Evolutionary conservation across 2,797 vertebrate species (phyloP).

Genomic region (Rhyacichthys aspro): DNA sequence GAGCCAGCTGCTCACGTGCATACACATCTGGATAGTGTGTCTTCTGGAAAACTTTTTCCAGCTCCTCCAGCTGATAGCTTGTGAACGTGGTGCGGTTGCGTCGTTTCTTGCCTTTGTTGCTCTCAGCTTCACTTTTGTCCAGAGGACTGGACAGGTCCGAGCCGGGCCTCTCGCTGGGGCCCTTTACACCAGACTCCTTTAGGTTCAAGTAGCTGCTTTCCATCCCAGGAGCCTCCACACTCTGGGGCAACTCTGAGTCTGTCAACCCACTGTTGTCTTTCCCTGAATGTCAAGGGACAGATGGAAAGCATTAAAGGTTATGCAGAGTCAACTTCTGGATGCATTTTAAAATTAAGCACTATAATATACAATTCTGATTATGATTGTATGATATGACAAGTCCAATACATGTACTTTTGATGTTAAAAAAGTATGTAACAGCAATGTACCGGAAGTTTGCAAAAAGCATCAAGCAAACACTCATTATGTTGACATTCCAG

Average conservation of each 20-base stretch:
- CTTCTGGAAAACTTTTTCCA: slow-evolving; percentile 98
- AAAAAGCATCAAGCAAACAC: no score
- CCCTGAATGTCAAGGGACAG: slow-evolving; percentile 69
- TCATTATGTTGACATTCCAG: no score
- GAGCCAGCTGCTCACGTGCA: slow-evolving; percentile 93
- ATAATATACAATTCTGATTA: no score
- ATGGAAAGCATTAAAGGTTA: slow-evolving; percentile 6
- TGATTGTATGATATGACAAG: no score
- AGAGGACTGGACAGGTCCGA: slow-evolving; percentile 87
- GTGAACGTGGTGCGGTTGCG: slow-evolving; percentile 96
- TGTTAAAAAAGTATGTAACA: no score
- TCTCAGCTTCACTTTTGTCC: slow-evolving; percentile 91
- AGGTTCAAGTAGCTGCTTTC: slow-evolving; percentile 92
- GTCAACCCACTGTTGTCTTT: slow-evolving; percentile 87
- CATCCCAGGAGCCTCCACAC: slow-evolving; percentile 88
- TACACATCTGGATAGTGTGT: slow-evolving; percentile 97
- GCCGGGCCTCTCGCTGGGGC: slow-evolving; percentile 82
- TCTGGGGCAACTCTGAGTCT: slow-evolving; percentile 85
- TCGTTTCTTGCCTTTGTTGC: slow-evolving; percentile 96
- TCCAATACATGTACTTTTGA: no score
- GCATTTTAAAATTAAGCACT: neutral
- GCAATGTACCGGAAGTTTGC: no score
- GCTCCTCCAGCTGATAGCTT: slow-evolving; percentile 94
- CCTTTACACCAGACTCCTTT: slow-evolving; percentile 87
- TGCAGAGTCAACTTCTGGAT: neutral